Conservation (phyloP, 1,140 invertebrate species). For the Camponotus pennsylvanicus region DNA sequence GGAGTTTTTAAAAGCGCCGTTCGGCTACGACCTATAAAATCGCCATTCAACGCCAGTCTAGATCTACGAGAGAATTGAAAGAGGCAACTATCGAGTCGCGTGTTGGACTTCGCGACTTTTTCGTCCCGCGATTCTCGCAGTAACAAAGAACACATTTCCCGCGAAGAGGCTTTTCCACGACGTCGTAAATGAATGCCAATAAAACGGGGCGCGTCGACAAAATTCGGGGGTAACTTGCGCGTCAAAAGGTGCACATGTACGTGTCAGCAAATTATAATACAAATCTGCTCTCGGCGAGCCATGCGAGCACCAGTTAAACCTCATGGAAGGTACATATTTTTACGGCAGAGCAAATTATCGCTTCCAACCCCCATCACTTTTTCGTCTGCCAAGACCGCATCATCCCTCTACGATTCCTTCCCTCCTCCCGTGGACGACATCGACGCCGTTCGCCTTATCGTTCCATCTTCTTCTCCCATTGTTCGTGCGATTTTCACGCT, state of each 20-base stretch:
- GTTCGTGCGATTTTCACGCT: slow-evolving; percentile 74
- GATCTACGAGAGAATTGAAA: slow-evolving; percentile 7
- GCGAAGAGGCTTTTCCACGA: slow-evolving; percentile 19
- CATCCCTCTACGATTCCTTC: not conserved
- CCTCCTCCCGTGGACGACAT: not conserved
- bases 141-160: not conserved
- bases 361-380: slow-evolving; percentile 33
- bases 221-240: slow-evolving; percentile 35
- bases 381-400: not conserved
- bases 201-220: slow-evolving; percentile 42
- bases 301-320: slow-evolving; percentile 50
- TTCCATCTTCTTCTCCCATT: slow-evolving; percentile 50
- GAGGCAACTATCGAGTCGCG: slow-evolving; percentile 25
- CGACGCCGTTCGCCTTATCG: not conserved
- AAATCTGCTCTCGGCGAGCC: slow-evolving; percentile 26
- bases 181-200: slow-evolving; percentile 46
- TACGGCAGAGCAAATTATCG: slow-evolving; percentile 12
- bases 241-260: not conserved
- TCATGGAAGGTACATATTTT: slow-evolving; percentile 61
- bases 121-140: not conserved
- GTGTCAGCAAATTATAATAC: slow-evolving; percentile 22
- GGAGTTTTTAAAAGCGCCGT: slow-evolving; percentile 42
- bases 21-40: slow-evolving; percentile 53
- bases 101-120: slow-evolving; percentile 11
- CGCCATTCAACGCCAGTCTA: slow-evolving; percentile 40